phyloP scores from a whole-genome alignment of 64 coral and sea anemone genomes.

The Pocillopora damicornis region DNA sequence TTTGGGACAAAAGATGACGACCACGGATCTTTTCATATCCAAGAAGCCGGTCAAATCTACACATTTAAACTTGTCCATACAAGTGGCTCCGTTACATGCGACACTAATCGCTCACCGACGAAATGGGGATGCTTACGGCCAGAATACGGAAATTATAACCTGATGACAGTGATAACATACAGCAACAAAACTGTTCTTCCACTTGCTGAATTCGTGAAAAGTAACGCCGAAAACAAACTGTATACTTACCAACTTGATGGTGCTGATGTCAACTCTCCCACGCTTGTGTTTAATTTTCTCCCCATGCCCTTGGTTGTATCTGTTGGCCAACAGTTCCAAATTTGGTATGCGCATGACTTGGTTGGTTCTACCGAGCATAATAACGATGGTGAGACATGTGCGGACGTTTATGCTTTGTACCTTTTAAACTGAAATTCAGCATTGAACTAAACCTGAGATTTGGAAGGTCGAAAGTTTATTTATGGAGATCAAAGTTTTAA shows the following conservation, averaged over 20 bases:
- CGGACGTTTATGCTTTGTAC: neutral
- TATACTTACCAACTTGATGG: neutral
- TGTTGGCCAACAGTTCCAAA: conserved; percentile 5
- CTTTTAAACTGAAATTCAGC: too few relatives aligned
- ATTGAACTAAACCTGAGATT: too few relatives aligned
- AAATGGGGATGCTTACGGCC: neutral
- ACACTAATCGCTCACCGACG: neutral
- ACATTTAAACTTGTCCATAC: neutral
- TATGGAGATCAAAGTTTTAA: too few relatives aligned
- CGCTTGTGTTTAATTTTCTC: neutral
- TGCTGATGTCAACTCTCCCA: neutral
- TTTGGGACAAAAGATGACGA: neutral
- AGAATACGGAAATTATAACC: neutral
- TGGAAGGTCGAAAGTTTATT: too few relatives aligned
- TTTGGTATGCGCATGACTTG: conserved; percentile 14
- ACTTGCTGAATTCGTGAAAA: neutral
- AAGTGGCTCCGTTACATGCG: neutral
- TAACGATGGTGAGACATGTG: neutral
- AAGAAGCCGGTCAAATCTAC: neutral
- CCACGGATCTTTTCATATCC: neutral
- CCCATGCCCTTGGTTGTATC: neutral
- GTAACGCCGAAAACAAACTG: neutral
- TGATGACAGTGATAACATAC: neutral
- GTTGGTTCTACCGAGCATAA: neutral
- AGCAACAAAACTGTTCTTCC: neutral